Evolutionary conservation across 2,797 vertebrate species (phyloP).

Genomic region (Karalla daura): DNA sequence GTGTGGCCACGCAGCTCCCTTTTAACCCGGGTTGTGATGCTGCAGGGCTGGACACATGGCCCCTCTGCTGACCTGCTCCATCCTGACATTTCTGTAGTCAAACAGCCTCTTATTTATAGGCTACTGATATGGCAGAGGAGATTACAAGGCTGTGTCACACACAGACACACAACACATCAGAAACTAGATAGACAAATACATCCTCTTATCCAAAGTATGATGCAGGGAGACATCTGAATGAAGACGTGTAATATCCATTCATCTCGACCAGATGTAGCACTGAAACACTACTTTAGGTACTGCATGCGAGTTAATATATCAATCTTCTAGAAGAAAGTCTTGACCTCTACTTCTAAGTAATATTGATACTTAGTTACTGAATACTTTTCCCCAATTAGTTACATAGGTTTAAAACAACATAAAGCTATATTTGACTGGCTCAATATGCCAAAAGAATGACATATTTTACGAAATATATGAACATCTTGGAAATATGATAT

Average conservation of each 20-base stretch:
- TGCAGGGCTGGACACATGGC: constrained; percentile 36
- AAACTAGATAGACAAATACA: background rate
- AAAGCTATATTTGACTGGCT: background rate
- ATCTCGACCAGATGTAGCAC: background rate
- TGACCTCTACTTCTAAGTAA: background rate
- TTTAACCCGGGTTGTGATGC: constrained; percentile 38
- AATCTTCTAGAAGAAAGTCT: background rate
- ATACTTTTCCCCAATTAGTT: background rate
- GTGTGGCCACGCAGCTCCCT: constrained; percentile 48
- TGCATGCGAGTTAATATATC: background rate
- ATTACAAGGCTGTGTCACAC: constrained; percentile 5
- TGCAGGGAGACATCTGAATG: no score
- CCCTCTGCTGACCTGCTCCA: constrained; percentile 40
- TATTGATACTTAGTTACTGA: no score
- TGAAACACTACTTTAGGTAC: no score
- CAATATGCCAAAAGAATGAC: background rate
- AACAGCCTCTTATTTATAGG: constrained; percentile 54
- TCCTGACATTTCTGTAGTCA: constrained; percentile 52
- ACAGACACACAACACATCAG: background rate
- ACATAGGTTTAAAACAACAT: background rate
- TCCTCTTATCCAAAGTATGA: no score
- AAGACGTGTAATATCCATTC: background rate
- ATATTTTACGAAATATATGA: background rate
- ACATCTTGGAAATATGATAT: background rate
- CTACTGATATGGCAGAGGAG: constrained; percentile 34